Evolutionary conservation across 2,888 invertebrate genomes (phyloP), one percentile per base, ranked within the genome.

Genomic region (Pheosia gnoma): DNA sequence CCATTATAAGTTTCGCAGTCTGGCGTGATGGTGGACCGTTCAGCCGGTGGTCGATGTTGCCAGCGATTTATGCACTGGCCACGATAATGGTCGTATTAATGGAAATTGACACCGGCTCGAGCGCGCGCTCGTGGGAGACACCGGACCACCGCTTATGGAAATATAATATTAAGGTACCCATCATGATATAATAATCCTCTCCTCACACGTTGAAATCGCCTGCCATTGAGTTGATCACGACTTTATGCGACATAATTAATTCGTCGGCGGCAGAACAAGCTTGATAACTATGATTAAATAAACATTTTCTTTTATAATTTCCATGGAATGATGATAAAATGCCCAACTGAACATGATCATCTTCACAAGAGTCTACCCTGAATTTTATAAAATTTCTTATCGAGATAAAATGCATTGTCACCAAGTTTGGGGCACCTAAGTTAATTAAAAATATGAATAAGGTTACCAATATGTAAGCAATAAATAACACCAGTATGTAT

Each of bases 141-240:
- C 65, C 70, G 61, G 63, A 83, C 79, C 81, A 79, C 83, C 83
- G 80, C 83, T 82, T 86, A 85, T 85, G 85, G 90, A 90, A 90
- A 90, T 85, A 87, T 90, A 89, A 91, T 91, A 90, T 90, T 87
- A 88, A 87, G 84, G 79, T 77, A 79, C 81, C 88, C 84, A 89
- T 88, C 89, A 86, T 82, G 82, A 86, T 84, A 79, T 88, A 87
- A 90, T 89, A 88, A 89, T 87, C 82, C 86, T 81, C 77, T 88
- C 88, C 83, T 86, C 84, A 85, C 84, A 84, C 86, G 81, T 80
- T 82, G 83, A 86, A 84, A 86, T 72, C 78, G 65, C 82, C 77
- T 83, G 82, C 84, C 85, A 83, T 79, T 79, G 71, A 73, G 68
- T 71, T 78, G 70, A 82, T 82, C 83, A 78, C 75, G 69, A 72